A percentile compares a stretch with the other conserved stretches of the same genome.
These are phyloP conservation scores for Tortricodes alternella DNA, from an alignment of 2,888 invertebrate genomes.

Conservation along the genomic window DNA sequence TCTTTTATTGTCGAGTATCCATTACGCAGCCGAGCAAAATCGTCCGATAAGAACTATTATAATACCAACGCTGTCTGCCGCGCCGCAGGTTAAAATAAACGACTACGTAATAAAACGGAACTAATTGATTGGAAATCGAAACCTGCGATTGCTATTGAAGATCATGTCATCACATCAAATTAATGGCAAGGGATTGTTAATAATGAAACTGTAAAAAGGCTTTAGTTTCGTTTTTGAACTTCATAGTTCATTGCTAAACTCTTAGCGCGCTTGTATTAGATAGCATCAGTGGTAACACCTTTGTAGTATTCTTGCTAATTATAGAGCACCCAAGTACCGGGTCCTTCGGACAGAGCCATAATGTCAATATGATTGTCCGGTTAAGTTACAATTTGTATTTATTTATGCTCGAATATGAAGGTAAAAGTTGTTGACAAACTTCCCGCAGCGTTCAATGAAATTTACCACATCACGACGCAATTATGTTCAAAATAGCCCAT, in stretches of 20 bases:
- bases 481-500: neutral
- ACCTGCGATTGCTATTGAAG: slow-evolving; percentile 20
- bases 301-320: no score
- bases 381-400: no score
- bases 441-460: no score
- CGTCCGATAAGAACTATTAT: slow-evolving; percentile 49
- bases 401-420: no score
- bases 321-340: no score
- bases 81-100: slow-evolving; percentile 25
- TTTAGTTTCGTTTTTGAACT: no score
- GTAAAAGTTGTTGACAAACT: no score
- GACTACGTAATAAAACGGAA: slow-evolving; percentile 21
- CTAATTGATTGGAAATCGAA: slow-evolving; percentile 29
- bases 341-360: no score
- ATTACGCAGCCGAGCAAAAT: slow-evolving; percentile 59
- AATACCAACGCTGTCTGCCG: slow-evolving; percentile 34
- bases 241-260: no score
- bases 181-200: neutral
- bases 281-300: no score
- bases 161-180: neutral
- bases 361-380: no score
- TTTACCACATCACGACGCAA: neutral
- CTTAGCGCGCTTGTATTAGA: no score
- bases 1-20: slow-evolving; percentile 61
- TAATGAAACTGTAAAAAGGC: neutral